A percentile compares a stretch with the other conserved stretches of the same genome.
Conservation (phyloP, 2,888 invertebrate genomes). For the Thysanoteuthis rhombus region DNA sequence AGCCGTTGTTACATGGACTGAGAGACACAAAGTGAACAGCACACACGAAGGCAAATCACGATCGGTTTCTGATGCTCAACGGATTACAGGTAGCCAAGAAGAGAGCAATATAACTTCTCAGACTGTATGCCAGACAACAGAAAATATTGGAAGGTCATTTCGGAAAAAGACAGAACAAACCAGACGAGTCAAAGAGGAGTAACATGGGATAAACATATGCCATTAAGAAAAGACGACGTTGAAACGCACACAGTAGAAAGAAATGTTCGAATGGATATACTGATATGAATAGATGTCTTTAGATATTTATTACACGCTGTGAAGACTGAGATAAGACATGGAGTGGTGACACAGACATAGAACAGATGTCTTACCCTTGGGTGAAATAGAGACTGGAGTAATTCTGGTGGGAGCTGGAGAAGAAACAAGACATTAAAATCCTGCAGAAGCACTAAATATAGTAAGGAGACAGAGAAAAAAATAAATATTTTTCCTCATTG, state of each 20-base stretch:
- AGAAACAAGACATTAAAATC: background rate
- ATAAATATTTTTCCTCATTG: background rate
- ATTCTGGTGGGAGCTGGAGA: background rate
- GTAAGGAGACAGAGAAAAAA: too few species aligned
- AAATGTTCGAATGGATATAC: background rate
- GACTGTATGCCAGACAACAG: too few species aligned
- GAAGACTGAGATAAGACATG: background rate
- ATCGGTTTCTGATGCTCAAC: too few species aligned
- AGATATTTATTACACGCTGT: background rate
- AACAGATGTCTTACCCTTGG: constrained; percentile 1
- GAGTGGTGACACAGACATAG: background rate
- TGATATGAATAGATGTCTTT: background rate
- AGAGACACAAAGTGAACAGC: too few species aligned
- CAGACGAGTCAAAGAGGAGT: background rate
- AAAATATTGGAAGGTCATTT: too few species aligned
- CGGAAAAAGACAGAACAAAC: too few species aligned
- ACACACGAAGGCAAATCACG: background rate
- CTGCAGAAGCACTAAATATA: background rate
- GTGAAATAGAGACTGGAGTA: background rate
- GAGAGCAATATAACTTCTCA: too few species aligned
- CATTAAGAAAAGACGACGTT: background rate
- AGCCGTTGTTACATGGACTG: background rate
- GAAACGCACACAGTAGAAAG: background rate
- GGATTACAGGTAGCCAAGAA: too few species aligned
- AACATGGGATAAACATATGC: background rate